Evolutionary conservation across 2,113 vertebrate genomes (phyloP), one percentile per base, ranked within the genome.

Genomic region (Datnioides undecimradiatus): DNA sequence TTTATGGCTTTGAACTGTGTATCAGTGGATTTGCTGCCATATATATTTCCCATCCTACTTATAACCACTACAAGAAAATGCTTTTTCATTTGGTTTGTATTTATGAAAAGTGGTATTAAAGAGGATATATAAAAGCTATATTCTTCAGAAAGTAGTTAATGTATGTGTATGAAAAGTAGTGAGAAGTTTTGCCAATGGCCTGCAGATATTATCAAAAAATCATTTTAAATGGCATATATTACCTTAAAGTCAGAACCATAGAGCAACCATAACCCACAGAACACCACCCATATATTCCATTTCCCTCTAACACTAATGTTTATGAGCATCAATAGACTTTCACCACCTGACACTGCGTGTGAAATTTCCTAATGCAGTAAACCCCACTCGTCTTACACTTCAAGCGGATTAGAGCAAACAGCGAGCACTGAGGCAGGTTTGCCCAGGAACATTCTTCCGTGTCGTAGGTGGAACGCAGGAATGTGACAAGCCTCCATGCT

Each of bases 371-470:
- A 14, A 49, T 54, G 63, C 70, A 64, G 71, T 79, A 70, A 82
- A 86, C 60, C 70, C 71, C 73, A 70, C 59, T 77, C 72, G 76
- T 65, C 62, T 66, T 29, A 60, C 49, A 83, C 63, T 78, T 82
- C 64, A 86, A 86, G 67, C 21, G 41, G 71, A 77, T 90, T 82
- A 88, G 62, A 36, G 52, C 59, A 27, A 76, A 77, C 45, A 57
- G 36, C 12, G 16, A 33, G 45, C 52, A 17, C 36, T 33, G 40
- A 57, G 58, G 43, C 62, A 73, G 45, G 63, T 80, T 51, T 49
- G 16, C 12, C 45, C 55, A 41, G 27, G 29, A 80, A 57, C 80
- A 79, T 87, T 91, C 85, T 76, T 67, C 38, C 62, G 25, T 25
- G 51, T 57, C 38, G 68, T 48, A 67, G 72, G 38, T 75, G 62